Conservation (phyloP, 2,113 vertebrate genomes). For the Gavia stellata region DNA sequence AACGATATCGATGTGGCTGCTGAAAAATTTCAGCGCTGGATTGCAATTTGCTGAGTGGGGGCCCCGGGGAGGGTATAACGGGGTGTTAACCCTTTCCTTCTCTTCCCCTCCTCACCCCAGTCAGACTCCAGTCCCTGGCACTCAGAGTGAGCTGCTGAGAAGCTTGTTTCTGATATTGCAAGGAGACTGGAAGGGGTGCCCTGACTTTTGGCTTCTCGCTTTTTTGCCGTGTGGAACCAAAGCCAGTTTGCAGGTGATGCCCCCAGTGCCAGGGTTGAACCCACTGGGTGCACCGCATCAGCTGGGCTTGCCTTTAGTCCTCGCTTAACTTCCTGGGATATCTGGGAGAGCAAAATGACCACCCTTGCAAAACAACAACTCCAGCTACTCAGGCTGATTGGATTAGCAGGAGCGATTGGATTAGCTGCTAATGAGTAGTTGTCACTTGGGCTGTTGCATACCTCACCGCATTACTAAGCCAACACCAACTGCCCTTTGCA, state of each 20-base stretch:
- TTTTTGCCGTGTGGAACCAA: fast-evolving
- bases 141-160: background rate
- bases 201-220: background rate
- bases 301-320: background rate
- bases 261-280: fast-evolving
- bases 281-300: fast-evolving
- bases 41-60: background rate
- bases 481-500: background rate
- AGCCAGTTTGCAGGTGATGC: background rate
- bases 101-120: background rate
- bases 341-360: background rate
- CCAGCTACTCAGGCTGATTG: background rate
- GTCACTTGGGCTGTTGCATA: background rate
- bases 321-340: background rate
- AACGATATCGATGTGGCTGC: background rate
- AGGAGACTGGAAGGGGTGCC: too few species aligned
- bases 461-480: background rate
- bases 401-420: conserved; percentile 14
- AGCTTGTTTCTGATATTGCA: background rate
- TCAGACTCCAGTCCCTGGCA: background rate
- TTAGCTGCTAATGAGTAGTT: conserved; percentile 42
- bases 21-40: background rate
- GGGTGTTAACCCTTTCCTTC: background rate
- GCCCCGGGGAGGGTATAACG: background rate
- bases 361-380: background rate